Conservation (phyloP, 2,888 invertebrate genomes). For the Halocaridina rubra region DNA sequence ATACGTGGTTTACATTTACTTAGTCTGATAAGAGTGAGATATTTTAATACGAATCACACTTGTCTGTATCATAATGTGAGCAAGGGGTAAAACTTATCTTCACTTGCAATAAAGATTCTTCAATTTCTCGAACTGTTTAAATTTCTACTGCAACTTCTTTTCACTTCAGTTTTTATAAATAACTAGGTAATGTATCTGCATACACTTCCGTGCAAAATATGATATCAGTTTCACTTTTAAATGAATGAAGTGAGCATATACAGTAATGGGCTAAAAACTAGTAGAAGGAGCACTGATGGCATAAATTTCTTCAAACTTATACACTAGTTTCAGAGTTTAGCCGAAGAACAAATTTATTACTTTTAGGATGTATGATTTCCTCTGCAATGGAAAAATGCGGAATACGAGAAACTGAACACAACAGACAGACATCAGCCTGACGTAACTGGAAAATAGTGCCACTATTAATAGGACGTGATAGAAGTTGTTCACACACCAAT, state of each 20-base stretch:
- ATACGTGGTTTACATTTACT: no score
- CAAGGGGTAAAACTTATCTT: no score
- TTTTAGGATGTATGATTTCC: constrained; percentile 95
- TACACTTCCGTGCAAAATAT: not conserved
- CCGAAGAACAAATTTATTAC: constrained; percentile 92
- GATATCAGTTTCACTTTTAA: no score
- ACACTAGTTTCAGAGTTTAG: constrained; percentile 97
- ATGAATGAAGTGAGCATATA: no score
- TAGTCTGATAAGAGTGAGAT: no score
- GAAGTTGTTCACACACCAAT: constrained; percentile 89
- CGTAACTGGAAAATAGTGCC: constrained; percentile 90
- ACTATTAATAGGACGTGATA: constrained; percentile 86
- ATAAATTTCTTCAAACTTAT: constrained; percentile 68
- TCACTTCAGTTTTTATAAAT: no score
- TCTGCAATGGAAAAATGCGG: constrained; percentile 96
- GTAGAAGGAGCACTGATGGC: not conserved
- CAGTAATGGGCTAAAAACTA: not conserved
- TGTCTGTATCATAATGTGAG: no score
- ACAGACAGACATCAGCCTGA: constrained; percentile 90
- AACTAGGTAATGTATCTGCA: not conserved
- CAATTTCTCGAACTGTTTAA: no score
- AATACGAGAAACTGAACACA: constrained; percentile 85
- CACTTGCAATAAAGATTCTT: no score
- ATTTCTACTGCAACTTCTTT: no score
- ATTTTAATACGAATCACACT: no score